These are phyloP conservation scores for Thecophora atra DNA, from an alignment of 2,888 invertebrate species.

Conservation along the genomic window DNA sequence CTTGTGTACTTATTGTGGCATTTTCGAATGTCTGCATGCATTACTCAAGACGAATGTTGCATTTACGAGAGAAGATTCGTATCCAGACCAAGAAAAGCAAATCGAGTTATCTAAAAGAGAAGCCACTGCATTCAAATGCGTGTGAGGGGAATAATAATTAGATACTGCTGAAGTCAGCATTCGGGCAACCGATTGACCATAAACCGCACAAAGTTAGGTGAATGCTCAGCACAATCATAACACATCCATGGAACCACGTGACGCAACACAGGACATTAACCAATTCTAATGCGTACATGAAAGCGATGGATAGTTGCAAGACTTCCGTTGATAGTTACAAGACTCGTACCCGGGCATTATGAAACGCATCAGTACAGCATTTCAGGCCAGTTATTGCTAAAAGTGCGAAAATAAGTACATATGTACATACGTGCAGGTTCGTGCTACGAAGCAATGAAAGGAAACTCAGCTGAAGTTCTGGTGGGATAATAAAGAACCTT, in stretches of 20 bases:
- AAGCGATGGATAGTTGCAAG: too few species aligned
- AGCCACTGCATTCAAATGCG: constrained; percentile 25
- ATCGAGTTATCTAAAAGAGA: constrained; percentile 16
- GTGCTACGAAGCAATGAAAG: neutral
- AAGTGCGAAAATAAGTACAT: constrained; percentile 25
- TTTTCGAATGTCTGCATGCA: neutral
- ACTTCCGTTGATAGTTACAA: neutral
- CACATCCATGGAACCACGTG: neutral
- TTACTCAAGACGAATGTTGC: neutral
- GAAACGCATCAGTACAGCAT: constrained; percentile 24
- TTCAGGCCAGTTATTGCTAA: constrained; percentile 14
- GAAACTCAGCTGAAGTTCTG: neutral
- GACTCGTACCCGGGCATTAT: neutral
- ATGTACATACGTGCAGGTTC: neutral
- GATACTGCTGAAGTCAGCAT: neutral
- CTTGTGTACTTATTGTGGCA: neutral
- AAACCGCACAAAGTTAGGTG: neutral
- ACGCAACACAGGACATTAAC: neutral
- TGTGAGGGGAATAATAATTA: constrained; percentile 31
- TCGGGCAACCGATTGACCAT: too few species aligned
- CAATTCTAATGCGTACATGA: constrained; percentile 8
- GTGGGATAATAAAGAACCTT: constrained; percentile 29
- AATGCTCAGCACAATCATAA: neutral
- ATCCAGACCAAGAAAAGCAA: constrained; percentile 18
- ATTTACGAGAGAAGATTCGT: constrained; percentile 2